phyloP scores from a whole-genome alignment of 2,113 vertebrate species.

The Notarius quadriscutis region DNA sequence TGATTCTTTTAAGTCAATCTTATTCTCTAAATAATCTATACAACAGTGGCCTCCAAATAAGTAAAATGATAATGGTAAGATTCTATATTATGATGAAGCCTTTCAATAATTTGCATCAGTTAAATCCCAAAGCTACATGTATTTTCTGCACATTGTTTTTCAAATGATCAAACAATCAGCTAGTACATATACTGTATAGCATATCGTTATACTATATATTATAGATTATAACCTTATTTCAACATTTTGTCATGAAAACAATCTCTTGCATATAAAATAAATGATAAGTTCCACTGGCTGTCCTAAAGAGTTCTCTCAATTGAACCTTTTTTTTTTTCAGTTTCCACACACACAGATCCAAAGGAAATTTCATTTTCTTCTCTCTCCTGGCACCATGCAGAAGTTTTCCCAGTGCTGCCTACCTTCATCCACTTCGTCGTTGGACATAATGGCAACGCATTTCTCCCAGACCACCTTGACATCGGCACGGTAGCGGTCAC shows the following conservation, averaged over 20 bases:
- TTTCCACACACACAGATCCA: background rate
- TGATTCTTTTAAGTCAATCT: background rate
- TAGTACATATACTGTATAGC: background rate
- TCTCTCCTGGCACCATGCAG: slow-evolving; percentile 4
- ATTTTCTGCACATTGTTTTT: background rate
- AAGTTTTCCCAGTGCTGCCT: slow-evolving; percentile 50
- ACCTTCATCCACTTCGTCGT: slow-evolving; percentile 83
- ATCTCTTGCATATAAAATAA: slow-evolving; percentile 56
- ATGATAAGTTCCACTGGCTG: slow-evolving; percentile 65
- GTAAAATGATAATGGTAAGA: background rate
- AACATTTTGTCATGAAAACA: slow-evolving; percentile 30
- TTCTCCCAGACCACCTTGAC: slow-evolving; percentile 87
- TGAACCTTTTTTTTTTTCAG: background rate
- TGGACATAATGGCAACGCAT: slow-evolving; percentile 88
- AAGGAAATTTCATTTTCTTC: background rate
- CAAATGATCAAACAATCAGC: background rate
- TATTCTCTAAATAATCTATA: background rate
- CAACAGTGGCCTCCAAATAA: background rate
- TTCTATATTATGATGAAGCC: background rate
- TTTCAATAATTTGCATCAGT: background rate
- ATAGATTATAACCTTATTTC: background rate
- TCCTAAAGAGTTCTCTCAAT: slow-evolving; percentile 16
- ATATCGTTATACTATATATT: background rate
- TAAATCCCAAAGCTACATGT: slow-evolving; percentile 50
- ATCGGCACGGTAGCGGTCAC: slow-evolving; percentile 87